Base-by-base conservation (phyloP, 2,888 invertebrate species). In the Parnassius smintheus region DNA sequence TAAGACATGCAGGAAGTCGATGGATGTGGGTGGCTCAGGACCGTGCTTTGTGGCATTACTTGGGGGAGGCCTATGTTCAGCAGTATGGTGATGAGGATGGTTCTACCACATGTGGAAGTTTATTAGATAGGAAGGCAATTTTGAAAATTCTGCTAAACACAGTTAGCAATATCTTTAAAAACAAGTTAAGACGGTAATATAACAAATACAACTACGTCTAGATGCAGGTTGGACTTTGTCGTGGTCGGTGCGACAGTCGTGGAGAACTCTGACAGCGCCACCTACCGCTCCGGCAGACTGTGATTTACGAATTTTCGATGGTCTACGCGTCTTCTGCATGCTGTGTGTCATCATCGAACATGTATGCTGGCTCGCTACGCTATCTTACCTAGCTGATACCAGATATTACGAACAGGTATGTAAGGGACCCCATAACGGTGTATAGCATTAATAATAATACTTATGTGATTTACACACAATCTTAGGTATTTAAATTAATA, bases 281-380 rank as follows among this genome's bases (percentile, higher is more conserved):
- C 69, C 71, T 18, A 68, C 72, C 52, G 63, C 73, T 8, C 67
- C 60, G 8, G 59, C 72, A 1, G 78, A 73, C 68, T 75, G 76
- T 3, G 85, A 86, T 75, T 81, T 90, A 64, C 76, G 82, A 61
- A 70, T 75, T 59, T 83, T 90, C 72, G 91, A 91, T 76, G 91
- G 91, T 1, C 78, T 88, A 67, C 82, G 89, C 45, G 88, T 90
- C 65, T 70, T 89, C 68, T 85, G 84, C 76, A 86, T 91, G 88
- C 75, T 86, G 71, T 85, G 84, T 70, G 85, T 91, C 77, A 85
- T 91, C 75, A 75, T 91, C 35, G 91, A 90, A 69, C 91, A 91
- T 77, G 88, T 91, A 18, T 82, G 84, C 76, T 91, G 88, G 88
- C 82, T 91, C 73, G 82, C 81, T 73, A 82, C 85, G 67, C 82